phyloP scores from a whole-genome alignment of 2,888 invertebrate species.

The Drosophila monieri region DNA sequence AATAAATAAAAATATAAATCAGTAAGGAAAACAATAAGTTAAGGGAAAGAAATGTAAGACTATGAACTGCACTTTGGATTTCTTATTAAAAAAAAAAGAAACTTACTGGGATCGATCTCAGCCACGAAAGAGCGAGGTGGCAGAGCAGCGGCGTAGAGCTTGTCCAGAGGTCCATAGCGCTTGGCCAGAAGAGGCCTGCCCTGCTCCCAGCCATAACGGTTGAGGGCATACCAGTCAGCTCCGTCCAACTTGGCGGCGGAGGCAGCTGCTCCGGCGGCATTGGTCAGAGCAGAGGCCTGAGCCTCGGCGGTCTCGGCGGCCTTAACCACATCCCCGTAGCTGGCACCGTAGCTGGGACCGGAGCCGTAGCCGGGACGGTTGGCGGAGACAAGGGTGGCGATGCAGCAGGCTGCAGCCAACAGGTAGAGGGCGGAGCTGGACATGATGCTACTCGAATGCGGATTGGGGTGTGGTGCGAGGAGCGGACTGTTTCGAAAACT shows the following conservation, averaged over 20 bases:
- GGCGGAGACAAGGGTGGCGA: conserved; percentile 48
- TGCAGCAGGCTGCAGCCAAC: conserved; percentile 54
- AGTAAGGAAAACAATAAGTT: conserved; percentile 9
- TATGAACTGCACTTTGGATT: neutral
- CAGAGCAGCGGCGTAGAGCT: conserved; percentile 77
- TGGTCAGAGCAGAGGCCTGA: conserved; percentile 67
- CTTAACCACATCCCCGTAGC: conserved; percentile 43
- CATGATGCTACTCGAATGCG: conserved; percentile 38
- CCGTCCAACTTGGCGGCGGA: conserved; percentile 71
- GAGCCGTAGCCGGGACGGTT: conserved; percentile 22
- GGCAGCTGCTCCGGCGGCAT: conserved; percentile 78
- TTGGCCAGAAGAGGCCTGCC: conserved; percentile 74
- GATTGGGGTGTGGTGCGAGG: conserved; percentile 54
- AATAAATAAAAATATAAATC: conserved; percentile 10
- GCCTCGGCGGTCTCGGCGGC: conserved; percentile 64
- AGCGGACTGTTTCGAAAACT: conserved; percentile 72
- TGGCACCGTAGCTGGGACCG: conserved; percentile 10
- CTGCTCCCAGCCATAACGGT: conserved; percentile 74
- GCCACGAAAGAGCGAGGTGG: conserved; percentile 81
- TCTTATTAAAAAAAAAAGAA: no score
- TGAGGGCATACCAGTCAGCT: conserved; percentile 62
- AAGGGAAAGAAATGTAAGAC: no score
- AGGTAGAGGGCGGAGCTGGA: conserved; percentile 59
- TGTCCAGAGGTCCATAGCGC: conserved; percentile 70
- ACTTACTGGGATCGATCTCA: conserved; percentile 81